Conservation (phyloP, 2,113 vertebrate genomes). For the Circaetus cinerascens region DNA sequence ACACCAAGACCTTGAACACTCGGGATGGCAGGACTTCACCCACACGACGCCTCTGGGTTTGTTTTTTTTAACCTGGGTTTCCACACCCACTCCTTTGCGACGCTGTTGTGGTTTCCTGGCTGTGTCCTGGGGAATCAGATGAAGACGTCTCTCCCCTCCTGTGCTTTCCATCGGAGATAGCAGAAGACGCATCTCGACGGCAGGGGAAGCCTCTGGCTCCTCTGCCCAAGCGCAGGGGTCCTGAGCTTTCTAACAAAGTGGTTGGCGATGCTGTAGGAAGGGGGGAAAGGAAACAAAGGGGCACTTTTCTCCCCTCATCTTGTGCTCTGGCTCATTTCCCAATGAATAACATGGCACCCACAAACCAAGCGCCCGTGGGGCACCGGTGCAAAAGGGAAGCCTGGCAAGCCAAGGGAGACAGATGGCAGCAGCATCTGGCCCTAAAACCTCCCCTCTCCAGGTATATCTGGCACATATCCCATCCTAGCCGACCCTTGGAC, state of each 20-base stretch:
- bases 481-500: no score
- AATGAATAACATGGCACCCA: fast-evolving
- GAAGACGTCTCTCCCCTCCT: not conserved
- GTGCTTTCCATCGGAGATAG: not conserved
- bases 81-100: fast-evolving
- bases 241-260: not conserved
- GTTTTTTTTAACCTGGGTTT: not conserved
- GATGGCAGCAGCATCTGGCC: not conserved
- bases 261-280: not conserved
- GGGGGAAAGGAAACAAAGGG: not conserved
- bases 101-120: fast-evolving
- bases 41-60: fast-evolving
- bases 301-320: no score
- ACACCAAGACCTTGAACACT: fast-evolving
- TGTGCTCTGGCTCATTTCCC: not conserved
- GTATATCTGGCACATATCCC: not conserved
- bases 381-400: not conserved
- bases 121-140: not conserved
- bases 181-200: fast-evolving
- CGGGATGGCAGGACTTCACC: not conserved
- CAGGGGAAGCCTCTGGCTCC: not conserved
- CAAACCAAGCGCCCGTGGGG: not conserved
- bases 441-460: not conserved
- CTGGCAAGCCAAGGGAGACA: not conserved
- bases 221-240: not conserved